Conservation (phyloP, 2,888 invertebrate genomes). For the Dilophus febrilis region DNA sequence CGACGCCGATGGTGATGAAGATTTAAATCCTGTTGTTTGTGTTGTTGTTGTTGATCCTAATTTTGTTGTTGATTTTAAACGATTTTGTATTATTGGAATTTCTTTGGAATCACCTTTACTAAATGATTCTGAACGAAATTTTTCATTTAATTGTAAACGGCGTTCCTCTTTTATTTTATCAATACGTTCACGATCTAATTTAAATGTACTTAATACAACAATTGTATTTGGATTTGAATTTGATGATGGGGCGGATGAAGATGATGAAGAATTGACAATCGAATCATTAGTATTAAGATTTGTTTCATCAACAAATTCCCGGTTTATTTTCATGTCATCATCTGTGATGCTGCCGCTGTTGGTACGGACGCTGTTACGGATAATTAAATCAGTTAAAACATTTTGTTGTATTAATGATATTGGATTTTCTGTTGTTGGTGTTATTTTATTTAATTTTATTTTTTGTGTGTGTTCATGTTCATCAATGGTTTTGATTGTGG, state of each 20-base stretch:
- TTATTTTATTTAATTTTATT: conserved; percentile 27
- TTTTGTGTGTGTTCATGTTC: no score
- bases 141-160: conserved; percentile 67
- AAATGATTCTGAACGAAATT: conserved; percentile 69
- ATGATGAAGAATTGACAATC: conserved; percentile 14
- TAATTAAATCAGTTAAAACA: conserved; percentile 10
- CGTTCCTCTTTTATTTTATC: conserved; percentile 84
- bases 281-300: no score
- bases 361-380: no score
- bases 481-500: conserved; percentile 7
- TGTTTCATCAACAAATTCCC: conserved; percentile 22
- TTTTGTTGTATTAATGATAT: conserved; percentile 39
- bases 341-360: no score
- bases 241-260: conserved; percentile 20
- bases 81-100: conserved; percentile 26
- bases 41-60: conserved; percentile 19
- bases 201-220: conserved; percentile 33
- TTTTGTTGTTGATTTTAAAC: conserved; percentile 32
- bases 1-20: no score
- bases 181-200: conserved; percentile 61
- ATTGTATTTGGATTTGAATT: conserved; percentile 16
- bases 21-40: conserved; percentile 25
- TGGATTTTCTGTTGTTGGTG: conserved; percentile 43
- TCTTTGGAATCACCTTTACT: conserved; percentile 38
- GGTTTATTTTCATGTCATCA: conserved; percentile 12